phyloP scores from a whole-genome alignment of 2,888 invertebrate species.

The Tetragonula carbonaria region DNA sequence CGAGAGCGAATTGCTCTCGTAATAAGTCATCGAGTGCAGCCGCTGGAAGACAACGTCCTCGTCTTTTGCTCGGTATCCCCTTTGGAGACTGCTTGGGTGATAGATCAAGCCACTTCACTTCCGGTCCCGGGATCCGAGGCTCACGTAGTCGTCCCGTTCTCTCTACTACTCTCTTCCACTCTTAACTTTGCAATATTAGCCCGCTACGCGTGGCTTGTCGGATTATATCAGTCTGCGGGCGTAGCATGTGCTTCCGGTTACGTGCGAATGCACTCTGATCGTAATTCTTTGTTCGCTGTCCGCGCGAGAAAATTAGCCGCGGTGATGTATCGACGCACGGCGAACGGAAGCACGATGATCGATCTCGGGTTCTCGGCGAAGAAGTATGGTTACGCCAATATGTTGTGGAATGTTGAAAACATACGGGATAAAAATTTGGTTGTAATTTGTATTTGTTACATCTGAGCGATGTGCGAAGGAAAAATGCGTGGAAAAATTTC shows the following conservation, averaged over 20 bases:
- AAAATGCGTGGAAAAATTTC: too few relatives aligned
- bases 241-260: conserved; percentile 39
- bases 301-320: conserved; percentile 41
- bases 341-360: neutral
- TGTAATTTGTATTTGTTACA: too few relatives aligned
- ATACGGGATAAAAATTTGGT: neutral
- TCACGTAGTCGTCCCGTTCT: conserved; percentile 59
- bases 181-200: conserved; percentile 49
- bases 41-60: conserved; percentile 62
- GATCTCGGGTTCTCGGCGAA: neutral
- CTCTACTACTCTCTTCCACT: conserved; percentile 30
- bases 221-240: conserved; percentile 53
- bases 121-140: conserved; percentile 67
- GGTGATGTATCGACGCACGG: conserved; percentile 6
- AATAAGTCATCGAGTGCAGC: conserved; percentile 74
- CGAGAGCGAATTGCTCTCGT: conserved; percentile 70
- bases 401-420: too few relatives aligned
- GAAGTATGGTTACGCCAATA: too few relatives aligned
- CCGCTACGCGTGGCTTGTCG: conserved; percentile 58
- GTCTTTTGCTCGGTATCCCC: conserved; percentile 60
- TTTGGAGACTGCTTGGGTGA: conserved; percentile 61
- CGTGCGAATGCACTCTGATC: conserved; percentile 42
- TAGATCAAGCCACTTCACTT: conserved; percentile 74
- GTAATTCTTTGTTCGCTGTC: conserved; percentile 43
- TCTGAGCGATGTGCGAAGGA: too few relatives aligned